Conservation (phyloP, 2,888 invertebrate species). For the Dasypolia templi region DNA sequence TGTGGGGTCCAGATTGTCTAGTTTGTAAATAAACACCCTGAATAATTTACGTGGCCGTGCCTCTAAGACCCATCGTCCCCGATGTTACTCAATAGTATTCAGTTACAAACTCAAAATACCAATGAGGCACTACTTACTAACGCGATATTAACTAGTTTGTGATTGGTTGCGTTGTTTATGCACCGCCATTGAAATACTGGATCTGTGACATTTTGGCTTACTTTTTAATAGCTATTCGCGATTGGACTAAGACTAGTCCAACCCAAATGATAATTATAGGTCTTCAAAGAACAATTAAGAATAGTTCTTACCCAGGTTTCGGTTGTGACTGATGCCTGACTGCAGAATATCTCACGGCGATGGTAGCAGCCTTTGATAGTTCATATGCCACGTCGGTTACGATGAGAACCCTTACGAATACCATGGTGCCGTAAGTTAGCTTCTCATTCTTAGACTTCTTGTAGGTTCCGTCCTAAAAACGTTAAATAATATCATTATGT, state of each 20-base stretch:
- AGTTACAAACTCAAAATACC: neutral
- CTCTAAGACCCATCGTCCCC: neutral
- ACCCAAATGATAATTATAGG: neutral
- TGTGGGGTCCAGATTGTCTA: neutral
- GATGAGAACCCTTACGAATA: conserved; percentile 96
- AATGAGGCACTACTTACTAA: neutral
- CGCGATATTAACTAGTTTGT: too few species aligned
- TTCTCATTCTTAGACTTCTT: conserved; percentile 95
- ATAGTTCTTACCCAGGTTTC: conserved; percentile 91
- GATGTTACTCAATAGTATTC: neutral
- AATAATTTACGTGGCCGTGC: neutral
- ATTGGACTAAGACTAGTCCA: neutral
- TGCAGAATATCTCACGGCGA: conserved; percentile 97
- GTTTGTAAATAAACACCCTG: neutral
- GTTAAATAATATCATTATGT: neutral
- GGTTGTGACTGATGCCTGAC: conserved; percentile 97
- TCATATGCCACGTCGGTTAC: conserved; percentile 93
- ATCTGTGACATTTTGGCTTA: neutral
- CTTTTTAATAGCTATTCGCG: neutral
- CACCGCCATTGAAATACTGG: neutral
- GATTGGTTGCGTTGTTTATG: neutral
- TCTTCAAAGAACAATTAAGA: neutral
- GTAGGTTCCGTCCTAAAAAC: conserved; percentile 94
- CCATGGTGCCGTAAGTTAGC: conserved; percentile 96
- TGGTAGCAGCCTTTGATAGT: conserved; percentile 95